phyloP scores from a whole-genome alignment of 2,113 vertebrate genomes.

The Apaloderma vittatum region DNA sequence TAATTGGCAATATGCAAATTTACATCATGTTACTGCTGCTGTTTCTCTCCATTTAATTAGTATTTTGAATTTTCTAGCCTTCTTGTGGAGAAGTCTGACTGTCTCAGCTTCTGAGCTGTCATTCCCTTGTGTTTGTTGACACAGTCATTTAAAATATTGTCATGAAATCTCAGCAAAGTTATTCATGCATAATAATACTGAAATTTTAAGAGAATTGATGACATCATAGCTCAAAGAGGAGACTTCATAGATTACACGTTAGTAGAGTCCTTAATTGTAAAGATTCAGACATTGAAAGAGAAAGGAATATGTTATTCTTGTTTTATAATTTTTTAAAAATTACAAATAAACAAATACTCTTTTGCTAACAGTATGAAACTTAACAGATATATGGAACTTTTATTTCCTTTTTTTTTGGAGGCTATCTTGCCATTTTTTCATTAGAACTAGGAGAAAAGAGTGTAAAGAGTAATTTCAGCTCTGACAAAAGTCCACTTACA shows the following conservation, averaged over 20 bases:
- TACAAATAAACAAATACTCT: accelerated
- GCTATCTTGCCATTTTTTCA: neutral
- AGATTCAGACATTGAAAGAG: neutral
- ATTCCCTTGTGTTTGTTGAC: neutral
- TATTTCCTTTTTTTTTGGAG: neutral
- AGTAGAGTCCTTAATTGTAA: neutral
- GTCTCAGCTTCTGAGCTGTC: neutral
- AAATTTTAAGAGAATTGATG: neutral
- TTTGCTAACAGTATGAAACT: neutral
- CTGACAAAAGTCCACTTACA: neutral
- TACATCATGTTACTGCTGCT: neutral
- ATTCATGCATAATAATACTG: neutral
- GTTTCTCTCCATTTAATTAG: neutral
- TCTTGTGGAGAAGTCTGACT: neutral
- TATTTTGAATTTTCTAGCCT: neutral
- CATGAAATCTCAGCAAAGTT: neutral
- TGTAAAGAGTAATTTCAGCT: neutral
- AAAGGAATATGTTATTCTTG: accelerated
- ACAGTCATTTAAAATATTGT: neutral
- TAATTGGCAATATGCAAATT: neutral
- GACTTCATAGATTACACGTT: neutral
- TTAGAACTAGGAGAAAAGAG: neutral
- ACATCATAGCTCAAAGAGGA: neutral
- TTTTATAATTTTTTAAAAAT: neutral
- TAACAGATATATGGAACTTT: neutral